Base-by-base conservation (phyloP, 2,888 invertebrate species). In the Agriopis aurantiaria region DNA sequence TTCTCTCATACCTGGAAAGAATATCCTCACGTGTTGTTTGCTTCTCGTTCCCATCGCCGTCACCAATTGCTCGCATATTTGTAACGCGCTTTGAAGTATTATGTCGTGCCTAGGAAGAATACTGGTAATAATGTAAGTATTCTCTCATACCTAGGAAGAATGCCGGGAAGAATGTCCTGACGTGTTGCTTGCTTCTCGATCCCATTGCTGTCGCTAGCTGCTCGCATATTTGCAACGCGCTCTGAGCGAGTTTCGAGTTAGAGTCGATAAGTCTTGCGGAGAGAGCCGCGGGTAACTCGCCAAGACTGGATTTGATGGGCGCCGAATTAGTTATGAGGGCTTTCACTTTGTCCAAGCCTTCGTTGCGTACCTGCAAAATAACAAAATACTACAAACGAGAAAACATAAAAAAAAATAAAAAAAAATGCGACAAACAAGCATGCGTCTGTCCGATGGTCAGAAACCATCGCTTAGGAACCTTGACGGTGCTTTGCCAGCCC, bases 231-330 rank as follows among this genome's bases (percentile, higher is more conserved):
- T 96, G 96, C 56, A 99, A 90, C 0, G 99, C 96, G 14, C 96
- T 96, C 81, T 97, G 97, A 0, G 98, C 98, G 75, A 99, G 96
- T 88, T 98, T 98, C 40, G 98, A 98, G 92, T 99, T 99, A 58
- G 98, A 98, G 86, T 99, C 99, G 0, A 96, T 92, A 14, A 99
- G 92, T 0, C 99, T 95, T 0, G 96, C 95, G 0, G 96, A 96
- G 11, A 99, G 88, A 0, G 97, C 97, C 64, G 97, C 96, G 0
- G 98, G 97, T 49, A 99, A 89, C 84, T 98, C 98, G 0, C 98
- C 98, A 52, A 99, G 95, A 14, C 96, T 96, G 0, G 97, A 93
- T 79, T 97, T 98, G 74, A 99, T 97, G 9, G 97, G 96, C 77
- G 97, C 96, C 0, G 97, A 97, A 64, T 96, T 97, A 17, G 91